Percentiles rank a stretch among this genome's conserved stretches.
Evolutionary conservation across 1,140 invertebrate genomes (phyloP).

Genomic region (Drosophila ananassae): DNA sequence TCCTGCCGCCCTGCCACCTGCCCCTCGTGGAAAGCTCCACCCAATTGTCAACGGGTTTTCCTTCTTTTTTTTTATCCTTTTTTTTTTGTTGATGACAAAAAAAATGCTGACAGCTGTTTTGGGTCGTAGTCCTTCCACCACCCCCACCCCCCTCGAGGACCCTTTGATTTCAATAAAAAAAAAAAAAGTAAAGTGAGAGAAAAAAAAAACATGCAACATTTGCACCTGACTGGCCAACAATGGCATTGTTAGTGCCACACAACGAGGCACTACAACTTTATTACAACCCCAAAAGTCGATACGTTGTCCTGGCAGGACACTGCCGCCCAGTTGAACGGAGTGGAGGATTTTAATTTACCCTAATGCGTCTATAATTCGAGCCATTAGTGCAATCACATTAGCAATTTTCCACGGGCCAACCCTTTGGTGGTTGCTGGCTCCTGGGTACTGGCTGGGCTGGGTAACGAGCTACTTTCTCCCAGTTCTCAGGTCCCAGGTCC

Average conservation of each 20-base stretch:
- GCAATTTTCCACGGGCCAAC: conserved; percentile 66
- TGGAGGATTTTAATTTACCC: conserved; percentile 82
- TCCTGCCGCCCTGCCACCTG: background rate
- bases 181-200: background rate
- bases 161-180: conserved; percentile 41
- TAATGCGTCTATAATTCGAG: conserved; percentile 83
- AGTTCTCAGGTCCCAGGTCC: conserved; percentile 7
- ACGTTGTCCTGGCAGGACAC: background rate
- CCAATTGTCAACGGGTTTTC: conserved; percentile 50
- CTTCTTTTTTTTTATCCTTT: background rate
- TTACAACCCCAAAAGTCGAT: conserved; percentile 35
- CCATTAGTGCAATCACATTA: conserved; percentile 83
- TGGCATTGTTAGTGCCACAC: conserved; percentile 56
- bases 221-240: conserved; percentile 70
- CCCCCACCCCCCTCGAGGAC: background rate
- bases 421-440: conserved; percentile 42
- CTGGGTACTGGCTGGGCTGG: background rate
- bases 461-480: conserved; percentile 23
- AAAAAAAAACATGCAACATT: conserved; percentile 48
- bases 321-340: conserved; percentile 22
- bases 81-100: conserved; percentile 6
- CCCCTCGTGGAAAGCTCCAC: conserved; percentile 16
- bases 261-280: conserved; percentile 61
- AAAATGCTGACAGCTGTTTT: conserved; percentile 74
- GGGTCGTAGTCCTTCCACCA: conserved; percentile 9